Base-by-base conservation (phyloP, 37 sponge, comb jelly and placozoan species). In the Cladorhizidae sp. region DNA sequence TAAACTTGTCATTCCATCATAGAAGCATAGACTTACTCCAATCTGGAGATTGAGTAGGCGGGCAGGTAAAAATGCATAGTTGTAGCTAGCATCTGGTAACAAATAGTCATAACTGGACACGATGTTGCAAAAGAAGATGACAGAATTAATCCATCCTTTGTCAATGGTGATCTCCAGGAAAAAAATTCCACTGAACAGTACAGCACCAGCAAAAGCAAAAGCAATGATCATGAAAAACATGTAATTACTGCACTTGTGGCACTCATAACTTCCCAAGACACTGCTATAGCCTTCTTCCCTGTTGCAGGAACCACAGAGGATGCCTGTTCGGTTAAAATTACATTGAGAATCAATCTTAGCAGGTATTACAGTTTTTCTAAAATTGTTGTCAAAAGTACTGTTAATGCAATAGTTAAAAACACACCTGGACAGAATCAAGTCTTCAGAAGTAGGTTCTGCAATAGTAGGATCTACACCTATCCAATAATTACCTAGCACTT, bases 21-120 rank as follows among this genome's bases (percentile, higher is more conserved):
- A 83, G 71, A 89, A 79, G 38, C 90, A 89, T 0, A 63, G 5
- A 15, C 55, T 37, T 29, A 80, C 57, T 6, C 90, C 90, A 33
- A 80, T 59, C n/a, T 69, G 68, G 9, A 87, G 64, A 18, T 49
- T 80, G 33, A 87, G 62, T 26, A 80, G 76, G 0, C 54, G 21
- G 29, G 65, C 63, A 17, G 81, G 50, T 32, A 81, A 23, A 39
- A 75, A 81, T 7, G 61, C 5, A 14, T 11, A 9, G 50, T 15
- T 29, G 14, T 67, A 63, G n/a, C 3, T 21, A 3, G 2, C 3
- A 22, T 76, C 23, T 32, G 17, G 21, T 20, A 37, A 35, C 12
- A 38, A 42, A 18, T 29, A 62, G 1, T 28, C 62, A 65, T 29
- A 78, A 21, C 62, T 40, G 61, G 23, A 56, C 43, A 74, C 43